Evolutionary conservation across 2,113 vertebrate genomes (phyloP).

Genomic region (Catharus fuscescens): DNA sequence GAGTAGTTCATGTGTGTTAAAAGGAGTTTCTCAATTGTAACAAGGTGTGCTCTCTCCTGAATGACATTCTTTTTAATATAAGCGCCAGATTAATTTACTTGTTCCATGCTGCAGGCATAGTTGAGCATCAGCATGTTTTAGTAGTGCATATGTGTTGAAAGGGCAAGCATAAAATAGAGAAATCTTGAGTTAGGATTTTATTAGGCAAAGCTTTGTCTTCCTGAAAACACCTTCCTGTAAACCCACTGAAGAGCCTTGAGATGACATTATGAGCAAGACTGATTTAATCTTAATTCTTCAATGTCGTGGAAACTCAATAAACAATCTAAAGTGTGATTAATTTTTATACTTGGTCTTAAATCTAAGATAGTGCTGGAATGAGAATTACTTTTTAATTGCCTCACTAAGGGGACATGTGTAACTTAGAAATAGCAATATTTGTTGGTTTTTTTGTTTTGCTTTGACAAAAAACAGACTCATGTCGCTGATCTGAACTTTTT

Average conservation of each 20-base stretch:
- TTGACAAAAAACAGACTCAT: not conserved
- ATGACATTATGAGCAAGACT: not conserved
- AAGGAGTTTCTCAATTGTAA: not conserved
- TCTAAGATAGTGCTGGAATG: not conserved
- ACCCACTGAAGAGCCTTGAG: not conserved
- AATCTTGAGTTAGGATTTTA: not conserved
- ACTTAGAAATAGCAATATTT: not conserved
- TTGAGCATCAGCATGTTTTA: not conserved
- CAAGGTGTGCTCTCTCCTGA: not conserved
- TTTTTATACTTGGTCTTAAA: not conserved
- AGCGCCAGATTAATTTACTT: not conserved
- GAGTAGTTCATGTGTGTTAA: not conserved
- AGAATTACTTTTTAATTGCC: not conserved
- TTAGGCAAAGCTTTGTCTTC: not conserved
- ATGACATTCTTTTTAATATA: not conserved
- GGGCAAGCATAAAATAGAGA: not conserved
- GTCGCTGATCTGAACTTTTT: not conserved
- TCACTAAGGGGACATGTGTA: not conserved
- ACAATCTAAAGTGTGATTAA: not conserved
- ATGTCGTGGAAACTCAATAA: not conserved
- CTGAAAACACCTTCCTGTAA: not conserved
- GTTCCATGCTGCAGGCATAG: not conserved
- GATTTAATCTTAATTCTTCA: not conserved
- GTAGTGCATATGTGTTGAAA: not conserved
- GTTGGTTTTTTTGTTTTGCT: not conserved